These are phyloP conservation scores for Oryzias celebensis DNA, from an alignment of 2,113 vertebrate genomes.

Conservation along the genomic window DNA sequence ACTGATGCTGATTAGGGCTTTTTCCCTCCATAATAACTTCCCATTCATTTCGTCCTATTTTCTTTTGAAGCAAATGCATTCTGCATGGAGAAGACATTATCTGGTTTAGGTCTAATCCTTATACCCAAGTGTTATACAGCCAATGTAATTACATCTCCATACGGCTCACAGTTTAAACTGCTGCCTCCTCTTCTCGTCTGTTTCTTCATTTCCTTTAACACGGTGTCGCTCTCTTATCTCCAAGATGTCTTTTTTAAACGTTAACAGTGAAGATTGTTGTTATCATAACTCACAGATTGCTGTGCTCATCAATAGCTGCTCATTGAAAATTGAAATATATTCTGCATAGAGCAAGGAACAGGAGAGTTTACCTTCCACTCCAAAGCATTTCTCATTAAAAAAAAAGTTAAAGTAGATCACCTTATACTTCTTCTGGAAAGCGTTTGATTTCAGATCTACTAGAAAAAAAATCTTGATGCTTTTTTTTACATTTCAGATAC, in stretches of 20 bases:
- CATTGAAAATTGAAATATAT: not conserved
- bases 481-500: too few species aligned
- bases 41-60: slow-evolving; percentile 62
- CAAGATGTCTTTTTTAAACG: slow-evolving; percentile 10
- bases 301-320: slow-evolving; percentile 12
- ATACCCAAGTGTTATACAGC: slow-evolving; percentile 66
- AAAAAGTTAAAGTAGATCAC: not conserved
- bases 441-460: too few species aligned
- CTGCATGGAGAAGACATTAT: slow-evolving; percentile 60
- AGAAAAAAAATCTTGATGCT: too few species aligned
- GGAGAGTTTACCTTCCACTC: slow-evolving; percentile 9
- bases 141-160: slow-evolving; percentile 70
- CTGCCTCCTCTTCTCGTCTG: slow-evolving; percentile 26
- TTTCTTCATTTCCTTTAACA: slow-evolving; percentile 25
- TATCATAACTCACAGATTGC: slow-evolving; percentile 38
- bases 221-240: slow-evolving; percentile 15
- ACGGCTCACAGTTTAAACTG: slow-evolving; percentile 52
- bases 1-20: slow-evolving; percentile 31
- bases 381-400: not conserved
- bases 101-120: slow-evolving; percentile 68
- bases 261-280: slow-evolving; percentile 9
- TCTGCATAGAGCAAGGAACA: not conserved
- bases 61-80: slow-evolving; percentile 33
- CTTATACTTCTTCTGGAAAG: too few species aligned
- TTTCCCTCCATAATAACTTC: slow-evolving; percentile 42